These are phyloP conservation scores for Enhydra lutris DNA, from an alignment of 2,113 vertebrate genomes.

Conservation along the genomic window DNA sequence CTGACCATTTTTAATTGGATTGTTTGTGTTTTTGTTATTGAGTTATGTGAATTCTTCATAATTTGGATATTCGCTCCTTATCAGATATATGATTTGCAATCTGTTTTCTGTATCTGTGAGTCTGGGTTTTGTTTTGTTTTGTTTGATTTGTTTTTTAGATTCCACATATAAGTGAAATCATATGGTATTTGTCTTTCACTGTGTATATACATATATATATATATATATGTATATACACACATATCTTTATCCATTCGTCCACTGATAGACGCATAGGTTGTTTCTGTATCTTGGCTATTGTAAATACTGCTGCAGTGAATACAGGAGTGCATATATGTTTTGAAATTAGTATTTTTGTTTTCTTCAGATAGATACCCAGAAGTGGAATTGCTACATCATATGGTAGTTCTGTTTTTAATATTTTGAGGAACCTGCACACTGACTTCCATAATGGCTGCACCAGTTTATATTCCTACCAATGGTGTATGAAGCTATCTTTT, in stretches of 20 bases:
- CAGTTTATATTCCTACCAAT: background rate
- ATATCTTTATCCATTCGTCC: background rate
- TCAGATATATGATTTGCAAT: background rate
- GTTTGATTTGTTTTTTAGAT: background rate
- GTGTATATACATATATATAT: background rate
- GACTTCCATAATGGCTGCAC: background rate
- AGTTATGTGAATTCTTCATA: background rate
- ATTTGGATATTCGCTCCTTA: background rate
- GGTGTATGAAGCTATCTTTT: background rate
- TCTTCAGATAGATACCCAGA: background rate
- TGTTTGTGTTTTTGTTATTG: background rate
- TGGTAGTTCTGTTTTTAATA: background rate
- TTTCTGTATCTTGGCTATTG: background rate
- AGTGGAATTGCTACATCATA: background rate
- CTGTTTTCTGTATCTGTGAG: background rate
- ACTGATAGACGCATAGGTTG: background rate
- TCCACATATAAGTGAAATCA: background rate
- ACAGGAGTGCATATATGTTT: background rate
- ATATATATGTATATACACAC: background rate
- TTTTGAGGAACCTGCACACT: background rate
- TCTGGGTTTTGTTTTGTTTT: background rate
- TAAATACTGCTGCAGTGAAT: background rate
- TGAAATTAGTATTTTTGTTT: background rate
- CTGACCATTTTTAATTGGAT: background rate
- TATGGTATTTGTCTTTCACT: background rate